Evolutionary conservation across 2,113 vertebrate species (phyloP).

Genomic region (Pterocles orientalis): DNA sequence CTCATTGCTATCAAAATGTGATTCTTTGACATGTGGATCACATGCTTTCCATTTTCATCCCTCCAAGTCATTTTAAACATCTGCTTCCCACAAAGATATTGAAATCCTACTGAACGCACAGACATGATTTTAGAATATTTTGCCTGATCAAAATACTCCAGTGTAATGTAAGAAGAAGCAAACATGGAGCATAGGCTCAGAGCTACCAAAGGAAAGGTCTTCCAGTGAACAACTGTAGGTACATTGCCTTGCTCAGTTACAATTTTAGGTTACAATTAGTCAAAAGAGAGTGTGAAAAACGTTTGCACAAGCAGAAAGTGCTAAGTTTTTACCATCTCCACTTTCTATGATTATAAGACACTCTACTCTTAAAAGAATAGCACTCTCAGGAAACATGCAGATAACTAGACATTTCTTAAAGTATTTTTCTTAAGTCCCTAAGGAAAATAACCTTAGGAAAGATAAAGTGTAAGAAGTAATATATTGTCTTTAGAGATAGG

Average conservation of each 20-base stretch:
- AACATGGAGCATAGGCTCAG: not conserved
- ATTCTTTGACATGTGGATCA: not conserved
- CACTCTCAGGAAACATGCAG: not conserved
- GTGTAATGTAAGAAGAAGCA: accelerated
- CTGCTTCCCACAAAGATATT: not conserved
- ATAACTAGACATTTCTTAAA: not conserved
- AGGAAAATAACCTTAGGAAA: constrained; percentile 6
- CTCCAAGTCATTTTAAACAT: not conserved
- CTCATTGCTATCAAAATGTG: not conserved
- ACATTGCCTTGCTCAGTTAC: accelerated
- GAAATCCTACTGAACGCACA: not conserved
- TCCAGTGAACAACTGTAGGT: not conserved
- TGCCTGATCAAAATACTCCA: not conserved
- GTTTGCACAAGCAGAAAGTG: not conserved
- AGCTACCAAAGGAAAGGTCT: not conserved
- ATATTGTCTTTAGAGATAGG: not conserved
- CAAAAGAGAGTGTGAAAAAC: not conserved
- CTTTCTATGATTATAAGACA: not conserved
- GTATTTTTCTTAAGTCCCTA: not conserved
- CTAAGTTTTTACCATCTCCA: not conserved
- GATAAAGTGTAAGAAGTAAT: not conserved
- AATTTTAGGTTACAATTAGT: not conserved
- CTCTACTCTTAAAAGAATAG: not conserved
- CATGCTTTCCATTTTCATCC: not conserved
- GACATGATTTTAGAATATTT: not conserved